Percentiles rank a stretch among this genome's conserved stretches.
phyloP scores from a whole-genome alignment of 1,140 invertebrate species.

The Acromyrmex echinatior region DNA sequence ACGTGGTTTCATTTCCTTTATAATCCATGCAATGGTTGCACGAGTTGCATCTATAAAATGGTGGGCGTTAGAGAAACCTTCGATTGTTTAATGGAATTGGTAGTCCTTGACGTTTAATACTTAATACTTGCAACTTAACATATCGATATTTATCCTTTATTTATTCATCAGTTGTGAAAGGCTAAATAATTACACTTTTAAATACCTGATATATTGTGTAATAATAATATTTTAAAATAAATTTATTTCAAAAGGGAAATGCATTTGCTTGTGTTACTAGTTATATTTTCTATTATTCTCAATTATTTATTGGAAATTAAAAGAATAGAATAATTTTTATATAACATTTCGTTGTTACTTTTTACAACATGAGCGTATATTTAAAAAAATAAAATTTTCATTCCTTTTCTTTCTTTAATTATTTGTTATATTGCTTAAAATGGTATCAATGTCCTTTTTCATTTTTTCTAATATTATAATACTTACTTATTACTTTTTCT shows the following conservation, averaged over 20 bases:
- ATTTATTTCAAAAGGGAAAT: background rate
- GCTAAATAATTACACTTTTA: background rate
- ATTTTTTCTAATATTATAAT: background rate
- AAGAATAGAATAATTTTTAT: background rate
- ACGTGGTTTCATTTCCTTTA: slow-evolving; percentile 36
- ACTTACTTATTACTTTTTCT: background rate
- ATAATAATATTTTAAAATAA: background rate
- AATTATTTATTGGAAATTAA: background rate
- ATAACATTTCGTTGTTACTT: slow-evolving; percentile 4
- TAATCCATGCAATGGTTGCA: background rate
- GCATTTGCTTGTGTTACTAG: background rate
- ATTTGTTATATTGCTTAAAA: background rate
- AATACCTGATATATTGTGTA: background rate
- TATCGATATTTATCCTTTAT: background rate
- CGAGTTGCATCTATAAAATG: background rate
- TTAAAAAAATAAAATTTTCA: background rate
- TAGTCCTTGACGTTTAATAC: background rate
- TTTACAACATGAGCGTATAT: background rate
- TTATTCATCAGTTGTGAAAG: slow-evolving; percentile 29
- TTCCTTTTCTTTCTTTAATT: background rate
- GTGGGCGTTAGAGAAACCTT: slow-evolving; percentile 37
- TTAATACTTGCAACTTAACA: background rate
- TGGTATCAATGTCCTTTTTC: background rate
- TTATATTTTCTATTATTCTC: background rate
- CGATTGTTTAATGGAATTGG: slow-evolving; percentile 1